Evolutionary conservation across 2,797 vertebrate genomes (phyloP).

Genomic region (Oreonectes daqikongensis): DNA sequence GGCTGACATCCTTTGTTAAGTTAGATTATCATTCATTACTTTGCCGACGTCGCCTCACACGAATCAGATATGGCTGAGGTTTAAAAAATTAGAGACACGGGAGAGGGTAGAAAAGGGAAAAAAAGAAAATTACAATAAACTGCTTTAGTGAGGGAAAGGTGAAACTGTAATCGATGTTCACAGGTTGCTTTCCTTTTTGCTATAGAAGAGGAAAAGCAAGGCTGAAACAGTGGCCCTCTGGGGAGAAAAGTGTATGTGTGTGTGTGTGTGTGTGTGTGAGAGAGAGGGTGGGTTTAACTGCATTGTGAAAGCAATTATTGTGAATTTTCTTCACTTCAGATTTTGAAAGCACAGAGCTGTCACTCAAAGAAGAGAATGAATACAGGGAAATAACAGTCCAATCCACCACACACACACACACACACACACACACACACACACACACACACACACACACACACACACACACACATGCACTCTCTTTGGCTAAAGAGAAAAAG

Average conservation of each 20-base stretch:
- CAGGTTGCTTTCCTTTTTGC: slow-evolving; percentile 43
- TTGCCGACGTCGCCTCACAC: slow-evolving; percentile 6
- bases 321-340: slow-evolving; percentile 82
- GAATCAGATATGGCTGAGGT: slow-evolving; percentile 34
- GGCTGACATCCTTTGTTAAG: slow-evolving; percentile 39
- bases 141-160: slow-evolving; percentile 14
- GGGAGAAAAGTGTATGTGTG: slow-evolving; percentile 43
- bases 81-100: slow-evolving; percentile 41
- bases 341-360: slow-evolving; percentile 77
- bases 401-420: slow-evolving; percentile 48
- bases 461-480: slow-evolving; percentile 4
- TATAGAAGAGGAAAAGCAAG: slow-evolving; percentile 66
- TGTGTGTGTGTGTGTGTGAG: slow-evolving; percentile 23
- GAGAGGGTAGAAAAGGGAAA: neutral
- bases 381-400: slow-evolving; percentile 75
- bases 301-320: slow-evolving; percentile 81
- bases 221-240: slow-evolving; percentile 46
- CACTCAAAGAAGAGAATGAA: slow-evolving; percentile 73
- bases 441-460: slow-evolving; percentile 6
- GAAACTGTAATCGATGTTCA: slow-evolving; percentile 44
- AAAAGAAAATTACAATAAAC: slow-evolving; percentile 20
- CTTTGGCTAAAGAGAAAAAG: slow-evolving; percentile 7
- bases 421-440: too few species aligned
- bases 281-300: slow-evolving; percentile 66
- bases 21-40: slow-evolving; percentile 40